Conservation (phyloP, 2,888 invertebrate genomes). For the Pomacea canaliculata region DNA sequence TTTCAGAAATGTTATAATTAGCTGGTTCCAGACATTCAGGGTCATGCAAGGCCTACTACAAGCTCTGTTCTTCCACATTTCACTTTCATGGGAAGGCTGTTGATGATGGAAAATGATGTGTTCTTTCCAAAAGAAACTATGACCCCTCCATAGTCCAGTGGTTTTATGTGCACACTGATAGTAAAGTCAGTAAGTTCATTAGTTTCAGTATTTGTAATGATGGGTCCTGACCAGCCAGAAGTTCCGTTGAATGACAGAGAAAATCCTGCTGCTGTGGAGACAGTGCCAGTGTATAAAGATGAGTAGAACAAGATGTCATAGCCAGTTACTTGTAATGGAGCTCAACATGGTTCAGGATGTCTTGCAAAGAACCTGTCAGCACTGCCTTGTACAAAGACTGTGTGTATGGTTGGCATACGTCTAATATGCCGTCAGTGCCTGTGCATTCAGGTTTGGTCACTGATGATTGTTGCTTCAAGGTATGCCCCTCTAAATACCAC, state of each 20-base stretch:
- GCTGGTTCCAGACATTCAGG: constrained; percentile 48
- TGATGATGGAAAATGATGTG: constrained; percentile 44
- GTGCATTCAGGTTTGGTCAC: constrained; percentile 35
- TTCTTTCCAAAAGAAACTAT: constrained; percentile 45
- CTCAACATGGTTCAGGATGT: constrained; percentile 30
- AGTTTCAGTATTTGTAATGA: neutral
- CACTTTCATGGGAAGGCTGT: constrained; percentile 40
- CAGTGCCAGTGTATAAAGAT: constrained; percentile 21
- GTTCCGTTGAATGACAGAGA: constrained; percentile 47
- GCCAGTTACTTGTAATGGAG: constrained; percentile 29
- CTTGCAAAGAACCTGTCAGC: constrained; percentile 30
- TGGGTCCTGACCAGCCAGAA: constrained; percentile 30
- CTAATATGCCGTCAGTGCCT: constrained; percentile 41
- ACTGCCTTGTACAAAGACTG: constrained; percentile 29
- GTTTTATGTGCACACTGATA: constrained; percentile 50
- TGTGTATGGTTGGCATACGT: constrained; percentile 32
- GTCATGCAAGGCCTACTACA: constrained; percentile 8
- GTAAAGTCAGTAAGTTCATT: constrained; percentile 36
- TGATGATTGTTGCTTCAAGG: constrained; percentile 36
- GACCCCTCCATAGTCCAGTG: constrained; percentile 40
- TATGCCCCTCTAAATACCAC: constrained; percentile 17
- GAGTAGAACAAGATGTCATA: constrained; percentile 37
- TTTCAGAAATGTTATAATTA: constrained; percentile 43
- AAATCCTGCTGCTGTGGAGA: constrained; percentile 39
- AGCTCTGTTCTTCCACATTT: constrained; percentile 33